These are phyloP conservation scores for Atherinomorus stipes DNA, from an alignment of 2,113 vertebrate genomes.

Conservation along the genomic window DNA sequence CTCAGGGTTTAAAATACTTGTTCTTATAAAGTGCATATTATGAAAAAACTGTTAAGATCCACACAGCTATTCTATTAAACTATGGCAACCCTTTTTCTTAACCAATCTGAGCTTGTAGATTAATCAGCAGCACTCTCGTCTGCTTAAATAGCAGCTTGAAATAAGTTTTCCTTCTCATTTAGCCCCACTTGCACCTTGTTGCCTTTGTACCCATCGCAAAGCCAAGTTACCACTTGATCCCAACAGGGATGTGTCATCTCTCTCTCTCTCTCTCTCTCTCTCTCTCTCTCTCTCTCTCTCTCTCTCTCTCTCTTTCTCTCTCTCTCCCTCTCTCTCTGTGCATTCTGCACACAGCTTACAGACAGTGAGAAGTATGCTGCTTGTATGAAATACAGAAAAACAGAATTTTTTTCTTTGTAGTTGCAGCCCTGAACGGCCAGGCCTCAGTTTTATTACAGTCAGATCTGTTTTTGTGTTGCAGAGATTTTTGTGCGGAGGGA, in stretches of 20 bases:
- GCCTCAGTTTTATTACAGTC: background rate
- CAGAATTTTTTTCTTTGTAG: background rate
- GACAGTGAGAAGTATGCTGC: background rate
- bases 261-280: no score
- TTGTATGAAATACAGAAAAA: background rate
- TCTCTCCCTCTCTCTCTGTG: no score
- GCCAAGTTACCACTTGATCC: background rate
- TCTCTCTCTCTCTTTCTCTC: no score
- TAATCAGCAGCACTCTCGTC: background rate
- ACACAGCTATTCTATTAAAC: background rate
- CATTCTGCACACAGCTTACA: background rate
- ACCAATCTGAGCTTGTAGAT: no score
- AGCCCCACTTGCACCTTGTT: background rate
- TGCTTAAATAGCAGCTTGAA: background rate
- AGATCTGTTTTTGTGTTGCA: background rate
- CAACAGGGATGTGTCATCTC: background rate
- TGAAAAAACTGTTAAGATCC: no score
- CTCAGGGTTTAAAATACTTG: no score
- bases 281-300: no score
- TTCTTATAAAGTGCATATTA: no score
- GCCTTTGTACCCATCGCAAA: background rate
- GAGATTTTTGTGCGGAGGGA: background rate
- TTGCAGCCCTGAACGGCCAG: background rate
- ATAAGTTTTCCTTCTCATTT: background rate
- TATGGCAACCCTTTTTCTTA: no score